A percentile compares a stretch with the other conserved stretches of the same genome.
These are phyloP conservation scores for Streptopelia turtur DNA, from an alignment of 2,797 vertebrate genomes.

Conservation along the genomic window DNA sequence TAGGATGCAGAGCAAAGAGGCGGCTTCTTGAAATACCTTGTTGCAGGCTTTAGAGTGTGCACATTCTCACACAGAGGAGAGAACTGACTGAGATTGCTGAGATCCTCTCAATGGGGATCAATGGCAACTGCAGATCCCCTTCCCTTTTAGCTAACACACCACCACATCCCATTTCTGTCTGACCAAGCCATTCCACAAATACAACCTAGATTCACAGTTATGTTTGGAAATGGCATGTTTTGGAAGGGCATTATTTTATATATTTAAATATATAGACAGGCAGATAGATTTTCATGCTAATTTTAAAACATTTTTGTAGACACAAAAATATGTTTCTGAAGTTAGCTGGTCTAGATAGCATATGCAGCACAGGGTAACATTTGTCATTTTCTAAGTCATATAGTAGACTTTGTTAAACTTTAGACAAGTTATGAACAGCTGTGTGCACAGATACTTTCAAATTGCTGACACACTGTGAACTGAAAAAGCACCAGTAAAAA, in stretches of 20 bases:
- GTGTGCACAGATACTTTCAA: not conserved
- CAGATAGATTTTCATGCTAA: not conserved
- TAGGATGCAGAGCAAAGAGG: not conserved
- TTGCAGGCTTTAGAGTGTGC: not conserved
- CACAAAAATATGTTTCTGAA: not conserved
- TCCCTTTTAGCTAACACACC: not conserved
- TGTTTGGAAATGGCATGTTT: not conserved
- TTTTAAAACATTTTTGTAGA: not conserved
- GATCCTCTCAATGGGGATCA: not conserved
- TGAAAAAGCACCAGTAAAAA: not conserved
- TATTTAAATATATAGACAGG: not conserved
- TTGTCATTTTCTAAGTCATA: not conserved
- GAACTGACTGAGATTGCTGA: not conserved
- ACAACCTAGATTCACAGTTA: not conserved
- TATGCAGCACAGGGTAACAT: not conserved
- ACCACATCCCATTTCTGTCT: not conserved
- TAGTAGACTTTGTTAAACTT: not conserved
- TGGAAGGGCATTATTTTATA: not conserved
- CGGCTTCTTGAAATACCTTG: not conserved
- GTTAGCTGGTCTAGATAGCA: not conserved
- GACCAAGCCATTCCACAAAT: not conserved
- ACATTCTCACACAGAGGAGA: not conserved
- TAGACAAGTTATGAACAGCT: not conserved
- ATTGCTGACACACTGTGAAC: constrained; percentile 55
- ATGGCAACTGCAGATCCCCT: not conserved